These are phyloP conservation scores for Crossaster papposus DNA, from an alignment of 53 echinoderm and acorn worm genomes.

Conservation along the genomic window DNA sequence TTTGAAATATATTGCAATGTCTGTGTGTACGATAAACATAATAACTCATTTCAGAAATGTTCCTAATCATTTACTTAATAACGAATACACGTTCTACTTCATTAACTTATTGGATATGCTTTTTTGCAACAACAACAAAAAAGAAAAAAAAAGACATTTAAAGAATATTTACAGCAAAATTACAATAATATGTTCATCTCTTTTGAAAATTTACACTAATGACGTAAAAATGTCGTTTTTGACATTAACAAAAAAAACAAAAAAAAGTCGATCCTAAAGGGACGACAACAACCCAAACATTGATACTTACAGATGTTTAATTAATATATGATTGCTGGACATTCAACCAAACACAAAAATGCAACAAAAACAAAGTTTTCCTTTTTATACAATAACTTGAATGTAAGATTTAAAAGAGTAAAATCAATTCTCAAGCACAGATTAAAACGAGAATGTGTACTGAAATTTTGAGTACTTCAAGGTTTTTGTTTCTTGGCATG, in stretches of 20 bases:
- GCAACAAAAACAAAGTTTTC: no score
- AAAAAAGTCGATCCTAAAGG: background rate
- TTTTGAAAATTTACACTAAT: slow-evolving; percentile 3
- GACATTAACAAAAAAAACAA: background rate
- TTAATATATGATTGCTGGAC: no score
- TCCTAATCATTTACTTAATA: background rate
- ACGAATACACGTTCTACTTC: background rate
- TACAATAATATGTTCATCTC: slow-evolving; percentile 48
- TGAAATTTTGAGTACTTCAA: background rate
- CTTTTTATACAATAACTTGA: background rate
- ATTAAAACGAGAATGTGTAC: background rate
- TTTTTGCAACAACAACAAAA: background rate
- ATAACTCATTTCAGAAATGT: background rate
- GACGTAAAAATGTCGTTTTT: background rate
- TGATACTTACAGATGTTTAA: no score
- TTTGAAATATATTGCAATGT: background rate
- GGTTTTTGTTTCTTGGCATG: background rate
- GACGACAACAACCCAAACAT: background rate
- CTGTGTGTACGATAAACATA: background rate
- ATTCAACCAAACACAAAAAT: no score
- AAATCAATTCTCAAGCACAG: background rate
- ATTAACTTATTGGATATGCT: background rate
- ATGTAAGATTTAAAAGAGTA: background rate
- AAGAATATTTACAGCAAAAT: slow-evolving; percentile 44
- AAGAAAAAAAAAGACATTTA: background rate